Evolutionary conservation across 2,797 vertebrate species (phyloP), one percentile per base, ranked within the genome.

Genomic region (Chiroxiphia lanceolata): DNA sequence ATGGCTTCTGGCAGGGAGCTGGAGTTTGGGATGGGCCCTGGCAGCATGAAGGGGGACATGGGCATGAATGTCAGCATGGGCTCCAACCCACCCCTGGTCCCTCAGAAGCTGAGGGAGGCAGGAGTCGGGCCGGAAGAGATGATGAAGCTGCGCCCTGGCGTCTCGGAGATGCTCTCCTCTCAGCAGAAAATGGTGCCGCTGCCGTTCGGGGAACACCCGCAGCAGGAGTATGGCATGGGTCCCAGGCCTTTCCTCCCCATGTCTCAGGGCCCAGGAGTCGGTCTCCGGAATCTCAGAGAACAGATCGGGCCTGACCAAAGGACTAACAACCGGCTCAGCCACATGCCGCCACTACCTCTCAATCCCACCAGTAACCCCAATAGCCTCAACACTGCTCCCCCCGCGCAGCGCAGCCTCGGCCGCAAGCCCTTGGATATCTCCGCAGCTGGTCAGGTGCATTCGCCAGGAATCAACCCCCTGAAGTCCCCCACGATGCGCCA

Each of bases 401-500:
- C 97, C 2, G 97, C 91, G 16, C 98, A 97, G 98, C 98, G 97
- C 97, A 98, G 97, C 98, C 98, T 98, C 47, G 98, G 99, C 77
- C 99, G 99, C 64, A 99, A 99, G 96, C 99, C 99, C 93, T 97
- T 99, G 97, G 99, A 99, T 97, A 98, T 99, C 93, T 99, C 99
- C 27, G 98, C 99, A 75, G 98, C 98, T 45, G 98, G 99, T 84
- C 99, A 99, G 82, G 99, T 99, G 94, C 99, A 99, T 97, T 99
- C 99, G 34, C 99, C 99, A 33, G 99, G 98, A 87, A 98, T 99
- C 89, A 99, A 99, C 97, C 99, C 99, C 29, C 98, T 99, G 11
- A 99, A 99, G 91, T 99, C 99, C 22, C 99, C 99, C 80, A 99
- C 99, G 0, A 98, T 99, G 98, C 98, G 99, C 97, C 99, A 99